Evolutionary conservation across 2,888 invertebrate species (phyloP).

Genomic region (Sarcophaga caerulescens): DNA sequence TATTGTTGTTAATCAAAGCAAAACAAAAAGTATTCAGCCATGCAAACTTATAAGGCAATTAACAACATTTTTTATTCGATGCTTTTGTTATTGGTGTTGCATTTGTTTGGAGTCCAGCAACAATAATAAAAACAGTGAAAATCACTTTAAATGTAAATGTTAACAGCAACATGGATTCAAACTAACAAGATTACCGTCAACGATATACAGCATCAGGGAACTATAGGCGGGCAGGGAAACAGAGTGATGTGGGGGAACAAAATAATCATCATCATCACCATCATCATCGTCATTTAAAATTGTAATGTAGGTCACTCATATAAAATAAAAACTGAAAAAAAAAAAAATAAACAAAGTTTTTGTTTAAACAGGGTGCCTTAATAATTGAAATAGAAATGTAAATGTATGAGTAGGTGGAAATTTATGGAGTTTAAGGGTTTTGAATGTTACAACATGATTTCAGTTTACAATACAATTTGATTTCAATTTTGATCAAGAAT

Average conservation of each 20-base stretch:
- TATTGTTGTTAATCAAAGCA: constrained; percentile 21
- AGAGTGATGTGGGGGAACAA: background rate
- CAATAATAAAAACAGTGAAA: constrained; percentile 4
- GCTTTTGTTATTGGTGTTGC: constrained; percentile 5
- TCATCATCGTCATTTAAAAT: constrained; percentile 59
- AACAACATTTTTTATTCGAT: constrained; percentile 17
- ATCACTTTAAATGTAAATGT: constrained; percentile 44
- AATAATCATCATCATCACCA: background rate
- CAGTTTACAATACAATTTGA: no score
- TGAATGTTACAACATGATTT: no score
- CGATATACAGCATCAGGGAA: background rate
- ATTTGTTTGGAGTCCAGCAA: constrained; percentile 9
- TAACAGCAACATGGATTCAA: constrained; percentile 51
- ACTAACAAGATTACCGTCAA: constrained; percentile 25
- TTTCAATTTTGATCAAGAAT: no score
- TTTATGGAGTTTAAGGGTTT: no score
- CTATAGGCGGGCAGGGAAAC: background rate
- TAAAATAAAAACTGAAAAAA: background rate
- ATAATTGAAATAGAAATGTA: background rate
- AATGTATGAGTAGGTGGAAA: background rate
- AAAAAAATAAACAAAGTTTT: background rate
- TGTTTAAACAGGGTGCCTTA: background rate
- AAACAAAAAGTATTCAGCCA: constrained; percentile 32
- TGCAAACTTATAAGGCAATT: constrained; percentile 48
- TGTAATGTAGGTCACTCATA: constrained; percentile 25